These are phyloP conservation scores for Octomys mimax DNA, from an alignment of 2,797 vertebrate genomes.

Conservation along the genomic window DNA sequence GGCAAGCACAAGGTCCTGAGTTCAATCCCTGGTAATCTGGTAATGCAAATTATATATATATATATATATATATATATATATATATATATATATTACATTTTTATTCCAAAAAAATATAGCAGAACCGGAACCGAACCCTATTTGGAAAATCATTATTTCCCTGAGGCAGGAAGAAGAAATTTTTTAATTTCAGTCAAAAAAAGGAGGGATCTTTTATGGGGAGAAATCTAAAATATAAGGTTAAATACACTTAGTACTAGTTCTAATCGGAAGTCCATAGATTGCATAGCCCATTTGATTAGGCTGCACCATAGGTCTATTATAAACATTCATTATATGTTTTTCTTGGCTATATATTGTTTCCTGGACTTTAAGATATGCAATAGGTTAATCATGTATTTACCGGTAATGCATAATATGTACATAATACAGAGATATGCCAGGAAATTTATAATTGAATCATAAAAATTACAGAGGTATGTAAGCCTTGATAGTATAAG, in stretches of 20 bases:
- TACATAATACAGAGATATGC: not conserved
- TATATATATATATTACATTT: too few relatives aligned
- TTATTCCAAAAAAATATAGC: slow-evolving; percentile 24
- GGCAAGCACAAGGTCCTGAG: too few relatives aligned
- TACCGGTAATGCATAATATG: not conserved
- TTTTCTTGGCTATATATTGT: not conserved
- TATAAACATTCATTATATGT: slow-evolving; percentile 27
- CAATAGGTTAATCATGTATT: slow-evolving; percentile 11
- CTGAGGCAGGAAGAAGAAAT: not conserved
- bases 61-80: too few relatives aligned
- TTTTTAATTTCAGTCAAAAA: slow-evolving; percentile 30
- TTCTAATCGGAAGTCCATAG: not conserved
- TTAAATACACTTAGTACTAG: not conserved
- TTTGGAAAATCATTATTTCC: not conserved
- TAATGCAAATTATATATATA: too few relatives aligned
- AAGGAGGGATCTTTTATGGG: not conserved
- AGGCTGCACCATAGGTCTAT: not conserved
- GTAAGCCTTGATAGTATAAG: not conserved
- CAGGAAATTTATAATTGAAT: not conserved
- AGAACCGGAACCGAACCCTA: not conserved
- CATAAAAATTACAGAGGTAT: not conserved
- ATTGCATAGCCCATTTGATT: not conserved
- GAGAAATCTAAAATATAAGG: not conserved
- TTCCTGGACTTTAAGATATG: not conserved
- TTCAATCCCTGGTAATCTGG: too few relatives aligned